Percentiles rank a stretch among this genome's conserved stretches.
These are phyloP conservation scores for Euplexia lucipara DNA, from an alignment of 2,888 invertebrate species.

Conservation along the genomic window DNA sequence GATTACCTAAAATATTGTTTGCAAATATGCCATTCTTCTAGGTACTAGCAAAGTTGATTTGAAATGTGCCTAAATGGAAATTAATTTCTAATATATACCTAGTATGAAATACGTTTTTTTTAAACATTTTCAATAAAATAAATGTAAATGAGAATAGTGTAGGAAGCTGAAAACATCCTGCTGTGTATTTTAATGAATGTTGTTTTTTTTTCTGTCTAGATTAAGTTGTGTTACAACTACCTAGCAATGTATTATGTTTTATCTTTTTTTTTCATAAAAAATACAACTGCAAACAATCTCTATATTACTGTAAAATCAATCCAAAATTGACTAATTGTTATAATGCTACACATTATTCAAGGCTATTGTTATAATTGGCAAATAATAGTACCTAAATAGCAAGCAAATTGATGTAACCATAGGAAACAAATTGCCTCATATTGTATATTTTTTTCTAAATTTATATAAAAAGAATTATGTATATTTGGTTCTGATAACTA, in stretches of 20 bases:
- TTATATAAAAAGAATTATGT: conserved; percentile 73
- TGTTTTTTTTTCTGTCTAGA: conserved; percentile 52
- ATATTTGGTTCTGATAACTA: conserved; percentile 76
- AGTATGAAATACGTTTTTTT: conserved; percentile 9
- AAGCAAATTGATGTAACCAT: conserved; percentile 53
- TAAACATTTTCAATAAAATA: background rate
- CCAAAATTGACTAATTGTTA: conserved; percentile 22
- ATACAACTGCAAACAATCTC: conserved; percentile 21
- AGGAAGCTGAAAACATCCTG: conserved; percentile 40
- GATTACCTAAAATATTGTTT: conserved; percentile 1
- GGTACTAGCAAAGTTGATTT: background rate
- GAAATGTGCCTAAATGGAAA: conserved; percentile 11
- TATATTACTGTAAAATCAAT: conserved; percentile 18
- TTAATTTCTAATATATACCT: background rate
- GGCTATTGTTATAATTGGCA: conserved; percentile 58
- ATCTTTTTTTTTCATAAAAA: conserved; percentile 40
- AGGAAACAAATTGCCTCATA: conserved; percentile 55
- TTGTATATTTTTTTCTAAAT: conserved; percentile 73
- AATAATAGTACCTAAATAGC: conserved; percentile 51
- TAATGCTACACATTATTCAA: conserved; percentile 41
- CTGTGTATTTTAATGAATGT: conserved; percentile 56
- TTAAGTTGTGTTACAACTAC: conserved; percentile 54
- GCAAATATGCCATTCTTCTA: background rate
- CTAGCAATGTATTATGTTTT: conserved; percentile 60
- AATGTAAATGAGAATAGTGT: conserved; percentile 11